Evolutionary conservation across 2,797 vertebrate species (phyloP).

Genomic region (Telmatherina bonti): DNA sequence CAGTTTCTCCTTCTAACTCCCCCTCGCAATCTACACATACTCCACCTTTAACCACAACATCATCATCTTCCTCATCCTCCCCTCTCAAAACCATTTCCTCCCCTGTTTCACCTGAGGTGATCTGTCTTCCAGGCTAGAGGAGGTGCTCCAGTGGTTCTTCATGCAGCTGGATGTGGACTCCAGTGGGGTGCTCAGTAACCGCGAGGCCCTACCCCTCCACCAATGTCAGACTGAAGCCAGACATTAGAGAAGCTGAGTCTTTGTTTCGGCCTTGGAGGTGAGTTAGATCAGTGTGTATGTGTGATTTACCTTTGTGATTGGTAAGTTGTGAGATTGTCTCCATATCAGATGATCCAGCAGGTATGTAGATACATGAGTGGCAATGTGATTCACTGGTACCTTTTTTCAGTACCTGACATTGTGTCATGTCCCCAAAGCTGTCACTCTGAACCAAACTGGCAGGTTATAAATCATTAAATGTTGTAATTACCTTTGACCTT

Average conservation of each 20-base stretch:
- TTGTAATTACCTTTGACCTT: no score
- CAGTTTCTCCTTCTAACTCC: constrained; percentile 14
- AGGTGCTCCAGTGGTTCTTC: constrained; percentile 69
- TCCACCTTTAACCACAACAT: not conserved
- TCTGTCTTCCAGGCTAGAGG: constrained; percentile 41
- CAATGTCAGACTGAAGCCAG: constrained; percentile 67
- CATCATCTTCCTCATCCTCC: constrained; percentile 1
- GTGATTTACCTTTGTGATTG: no score
- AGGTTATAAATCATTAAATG: no score
- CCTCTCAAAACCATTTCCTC: not conserved
- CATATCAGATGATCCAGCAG: no score
- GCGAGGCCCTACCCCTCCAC: constrained; percentile 69
- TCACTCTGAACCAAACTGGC: no score
- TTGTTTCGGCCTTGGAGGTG: constrained; percentile 67
- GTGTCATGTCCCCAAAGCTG: no score
- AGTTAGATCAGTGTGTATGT: not conserved
- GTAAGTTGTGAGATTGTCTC: no score
- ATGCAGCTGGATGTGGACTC: constrained; percentile 68
- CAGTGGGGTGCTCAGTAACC: constrained; percentile 68
- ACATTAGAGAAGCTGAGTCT: constrained; percentile 68
- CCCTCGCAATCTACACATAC: not conserved
- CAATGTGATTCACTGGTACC: no score
- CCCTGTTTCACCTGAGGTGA: not conserved
- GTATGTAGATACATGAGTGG: no score
- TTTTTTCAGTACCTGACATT: no score